Evolutionary conservation across 2,797 vertebrate species (phyloP).

Genomic region (Sebastiscus albofasciatus): DNA sequence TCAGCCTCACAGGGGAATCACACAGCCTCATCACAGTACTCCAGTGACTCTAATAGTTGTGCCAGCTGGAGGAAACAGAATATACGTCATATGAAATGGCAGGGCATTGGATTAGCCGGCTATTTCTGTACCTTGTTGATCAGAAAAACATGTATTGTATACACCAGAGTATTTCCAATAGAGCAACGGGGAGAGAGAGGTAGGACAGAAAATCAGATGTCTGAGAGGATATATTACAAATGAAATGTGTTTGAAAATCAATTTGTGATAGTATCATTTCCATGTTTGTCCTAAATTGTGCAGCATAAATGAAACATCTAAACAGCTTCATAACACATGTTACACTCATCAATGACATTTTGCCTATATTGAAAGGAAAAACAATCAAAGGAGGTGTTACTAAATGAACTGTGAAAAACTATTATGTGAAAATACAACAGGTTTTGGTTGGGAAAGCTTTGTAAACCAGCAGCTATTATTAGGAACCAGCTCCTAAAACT

Average conservation of each 20-base stretch:
- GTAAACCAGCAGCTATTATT: conserved; percentile 29
- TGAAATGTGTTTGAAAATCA: neutral
- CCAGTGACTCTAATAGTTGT: conserved; percentile 64
- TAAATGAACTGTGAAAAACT: neutral
- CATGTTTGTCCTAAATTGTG: neutral
- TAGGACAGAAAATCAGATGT: neutral
- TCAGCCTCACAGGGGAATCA: conserved; percentile 60
- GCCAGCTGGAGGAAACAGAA: conserved; percentile 77
- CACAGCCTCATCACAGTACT: conserved; percentile 60
- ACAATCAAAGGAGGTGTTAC: neutral
- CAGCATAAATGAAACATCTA: neutral
- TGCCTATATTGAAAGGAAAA: neutral
- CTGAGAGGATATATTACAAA: neutral
- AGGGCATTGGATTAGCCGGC: conserved; percentile 78
- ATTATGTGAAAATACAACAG: neutral
- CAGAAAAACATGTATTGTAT: conserved; percentile 64
- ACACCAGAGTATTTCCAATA: conserved; percentile 32
- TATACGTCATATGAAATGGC: conserved; percentile 78
- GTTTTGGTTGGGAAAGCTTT: neutral
- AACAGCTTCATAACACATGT: neutral
- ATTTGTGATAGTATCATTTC: neutral
- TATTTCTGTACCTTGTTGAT: conserved; percentile 79
- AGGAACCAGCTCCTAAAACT: conserved; percentile 20
- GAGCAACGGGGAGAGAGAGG: neutral
- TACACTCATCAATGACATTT: neutral